These are phyloP conservation scores for Malurus splendens DNA, from an alignment of 2,797 vertebrate species.

Conservation along the genomic window DNA sequence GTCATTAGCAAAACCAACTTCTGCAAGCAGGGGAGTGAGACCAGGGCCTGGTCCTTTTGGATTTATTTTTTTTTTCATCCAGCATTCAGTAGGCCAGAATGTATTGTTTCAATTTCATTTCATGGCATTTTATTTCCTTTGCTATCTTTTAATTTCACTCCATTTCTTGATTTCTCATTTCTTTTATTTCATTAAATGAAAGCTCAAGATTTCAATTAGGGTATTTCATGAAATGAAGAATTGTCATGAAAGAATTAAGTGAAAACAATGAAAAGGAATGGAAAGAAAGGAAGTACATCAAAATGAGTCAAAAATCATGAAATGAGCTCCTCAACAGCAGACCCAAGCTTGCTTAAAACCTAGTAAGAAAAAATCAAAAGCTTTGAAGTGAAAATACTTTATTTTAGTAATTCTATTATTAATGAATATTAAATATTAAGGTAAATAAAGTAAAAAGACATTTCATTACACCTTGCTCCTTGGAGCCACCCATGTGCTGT, in stretches of 20 bases:
- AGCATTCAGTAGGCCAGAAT: not conserved
- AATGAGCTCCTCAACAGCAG: not conserved
- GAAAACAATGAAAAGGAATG: not conserved
- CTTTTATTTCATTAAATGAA: not conserved
- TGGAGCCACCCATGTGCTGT: not conserved
- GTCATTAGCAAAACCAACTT: not conserved
- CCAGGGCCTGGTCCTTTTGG: not conserved
- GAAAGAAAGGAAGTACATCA: not conserved
- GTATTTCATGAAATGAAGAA: not conserved
- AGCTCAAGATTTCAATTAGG: not conserved
- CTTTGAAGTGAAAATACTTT: not conserved
- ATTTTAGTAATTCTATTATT: not conserved
- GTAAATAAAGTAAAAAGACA: not conserved
- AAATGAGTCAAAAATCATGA: not conserved
- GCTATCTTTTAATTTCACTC: not conserved
- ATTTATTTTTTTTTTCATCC: not conserved
- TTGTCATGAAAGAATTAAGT: not conserved
- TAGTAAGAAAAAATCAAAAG: not conserved
- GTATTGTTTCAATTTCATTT: not conserved
- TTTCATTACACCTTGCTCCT: not conserved
- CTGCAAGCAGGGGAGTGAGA: not conserved
- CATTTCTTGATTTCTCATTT: not conserved
- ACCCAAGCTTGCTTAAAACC: not conserved
- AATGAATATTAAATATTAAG: not conserved
- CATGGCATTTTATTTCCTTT: not conserved